These are phyloP conservation scores for Chelon labrosus DNA, from an alignment of 2,797 vertebrate genomes.

Conservation along the genomic window DNA sequence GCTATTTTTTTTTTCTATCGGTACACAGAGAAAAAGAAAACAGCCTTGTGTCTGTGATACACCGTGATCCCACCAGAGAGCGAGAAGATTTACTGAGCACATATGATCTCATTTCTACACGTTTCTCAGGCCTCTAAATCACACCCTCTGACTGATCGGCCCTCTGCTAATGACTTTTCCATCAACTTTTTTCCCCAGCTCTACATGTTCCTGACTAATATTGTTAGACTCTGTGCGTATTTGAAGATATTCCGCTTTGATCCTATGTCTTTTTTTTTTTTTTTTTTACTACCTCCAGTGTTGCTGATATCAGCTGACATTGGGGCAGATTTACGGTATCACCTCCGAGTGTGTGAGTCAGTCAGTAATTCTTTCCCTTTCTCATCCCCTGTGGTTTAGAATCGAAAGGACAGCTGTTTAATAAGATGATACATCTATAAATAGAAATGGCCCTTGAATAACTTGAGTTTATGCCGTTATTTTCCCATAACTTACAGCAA, in stretches of 20 bases:
- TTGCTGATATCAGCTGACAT: background rate
- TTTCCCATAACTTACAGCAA: slow-evolving; percentile 67
- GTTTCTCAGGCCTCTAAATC: slow-evolving; percentile 76
- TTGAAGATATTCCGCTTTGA: background rate
- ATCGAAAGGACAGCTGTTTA: slow-evolving; percentile 48
- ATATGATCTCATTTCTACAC: slow-evolving; percentile 77
- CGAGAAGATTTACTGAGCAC: slow-evolving; percentile 75
- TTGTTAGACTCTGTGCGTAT: slow-evolving; percentile 2
- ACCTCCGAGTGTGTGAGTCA: slow-evolving; percentile 13
- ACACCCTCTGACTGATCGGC: slow-evolving; percentile 50
- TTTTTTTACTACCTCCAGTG: background rate
- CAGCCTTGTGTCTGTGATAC: slow-evolving; percentile 32
- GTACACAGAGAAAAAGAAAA: slow-evolving; percentile 61
- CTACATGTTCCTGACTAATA: slow-evolving; percentile 8
- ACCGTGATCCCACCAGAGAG: slow-evolving; percentile 60
- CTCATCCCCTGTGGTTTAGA: slow-evolving; percentile 14
- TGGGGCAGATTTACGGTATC: slow-evolving; percentile 18
- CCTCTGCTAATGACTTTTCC: slow-evolving; percentile 75
- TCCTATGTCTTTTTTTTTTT: background rate
- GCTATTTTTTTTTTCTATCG: slow-evolving; percentile 76
- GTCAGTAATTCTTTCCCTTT: slow-evolving; percentile 16
- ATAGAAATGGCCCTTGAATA: slow-evolving; percentile 45
- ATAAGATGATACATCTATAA: slow-evolving; percentile 47
- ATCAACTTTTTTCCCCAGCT: slow-evolving; percentile 37
- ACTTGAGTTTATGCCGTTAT: slow-evolving; percentile 17